Base-by-base conservation (phyloP, 2,888 invertebrate species). In the Calameuta idolon region DNA sequence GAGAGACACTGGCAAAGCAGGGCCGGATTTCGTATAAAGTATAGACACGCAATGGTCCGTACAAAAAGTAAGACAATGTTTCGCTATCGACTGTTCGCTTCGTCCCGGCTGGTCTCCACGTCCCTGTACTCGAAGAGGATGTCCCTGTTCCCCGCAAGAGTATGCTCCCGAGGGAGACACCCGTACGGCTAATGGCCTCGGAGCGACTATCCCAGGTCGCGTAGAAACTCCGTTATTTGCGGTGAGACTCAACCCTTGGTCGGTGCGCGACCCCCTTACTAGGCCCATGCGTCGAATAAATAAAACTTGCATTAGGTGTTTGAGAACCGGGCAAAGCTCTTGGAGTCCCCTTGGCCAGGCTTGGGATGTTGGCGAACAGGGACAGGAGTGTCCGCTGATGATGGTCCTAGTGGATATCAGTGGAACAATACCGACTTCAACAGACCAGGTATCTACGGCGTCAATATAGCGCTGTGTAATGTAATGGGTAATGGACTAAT, bases 201-300 rank as follows among this genome's bases (percentile, higher is more conserved):
- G 68, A 76, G 83, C 82, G 85, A 80, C 83, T 81, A 81, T 85
- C 74, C 82, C 74, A 79, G 80, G 79, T 79, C 75, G 77, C 79
- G 35, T 76, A 77, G 82, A 81, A 84, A 80, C 80, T 83, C 81
- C 75, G 80, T 84, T 84, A 85, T 83, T 84, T 83, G 82, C 79
- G 76, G 80, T 73, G 78, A 78, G 82, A 75, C 77, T 76, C 74
- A 73, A 77, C 74, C 80, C 79, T 79, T 79, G 74, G 78, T 73
- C 79, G 78, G 76, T 78, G 77, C 78, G 79, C 79, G 73, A 76
- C 78, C 73, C 77, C 77, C 75, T 82, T 82, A 81, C 80, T 82
- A 81, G 85, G 82, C 84, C 84, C 85, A 77, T 77, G 82, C 76
- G 83, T 79, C 82, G 79, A 77, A 85, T 85, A 82, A 85, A 85